These are phyloP conservation scores for Lutjanus erythropterus DNA, from an alignment of 2,113 vertebrate species.

Conservation along the genomic window DNA sequence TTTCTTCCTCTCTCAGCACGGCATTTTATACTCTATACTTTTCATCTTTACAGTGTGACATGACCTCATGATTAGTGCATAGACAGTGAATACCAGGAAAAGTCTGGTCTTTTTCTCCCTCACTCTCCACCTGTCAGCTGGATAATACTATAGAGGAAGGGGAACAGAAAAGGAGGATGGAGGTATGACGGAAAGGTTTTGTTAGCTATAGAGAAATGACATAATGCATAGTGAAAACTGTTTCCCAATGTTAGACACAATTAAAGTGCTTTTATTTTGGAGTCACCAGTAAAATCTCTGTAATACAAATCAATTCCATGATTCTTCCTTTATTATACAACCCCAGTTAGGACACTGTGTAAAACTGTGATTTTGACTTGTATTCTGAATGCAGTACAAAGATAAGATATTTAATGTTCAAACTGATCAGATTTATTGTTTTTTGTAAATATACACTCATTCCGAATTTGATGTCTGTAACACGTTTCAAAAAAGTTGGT, in stretches of 20 bases:
- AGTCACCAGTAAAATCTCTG: neutral
- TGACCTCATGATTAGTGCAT: neutral
- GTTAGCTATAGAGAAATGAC: slow-evolving; percentile 5
- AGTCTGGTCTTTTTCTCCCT: slow-evolving; percentile 32
- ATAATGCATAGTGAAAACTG: slow-evolving; percentile 27
- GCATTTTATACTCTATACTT: neutral
- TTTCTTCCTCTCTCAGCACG: neutral
- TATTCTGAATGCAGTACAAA: no score
- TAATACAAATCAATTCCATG: no score
- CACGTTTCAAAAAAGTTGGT: no score
- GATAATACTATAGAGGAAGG: slow-evolving; percentile 32
- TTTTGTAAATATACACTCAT: no score
- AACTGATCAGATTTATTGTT: no score
- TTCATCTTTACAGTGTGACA: neutral
- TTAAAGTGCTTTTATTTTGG: slow-evolving; percentile 33
- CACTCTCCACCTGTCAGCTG: slow-evolving; percentile 68
- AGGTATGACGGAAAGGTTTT: slow-evolving; percentile 27
- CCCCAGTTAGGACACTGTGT: no score
- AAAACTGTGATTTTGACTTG: no score
- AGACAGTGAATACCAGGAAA: slow-evolving; percentile 48
- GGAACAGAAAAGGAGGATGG: slow-evolving; percentile 38
- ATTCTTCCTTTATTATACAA: no score
- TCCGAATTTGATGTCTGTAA: no score
- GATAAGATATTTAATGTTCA: no score
- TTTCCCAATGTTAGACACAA: neutral